Evolutionary conservation across 1,140 invertebrate genomes (phyloP), one percentile per base, ranked within the genome.

Genomic region (Pseudomyrmex pallidus): DNA sequence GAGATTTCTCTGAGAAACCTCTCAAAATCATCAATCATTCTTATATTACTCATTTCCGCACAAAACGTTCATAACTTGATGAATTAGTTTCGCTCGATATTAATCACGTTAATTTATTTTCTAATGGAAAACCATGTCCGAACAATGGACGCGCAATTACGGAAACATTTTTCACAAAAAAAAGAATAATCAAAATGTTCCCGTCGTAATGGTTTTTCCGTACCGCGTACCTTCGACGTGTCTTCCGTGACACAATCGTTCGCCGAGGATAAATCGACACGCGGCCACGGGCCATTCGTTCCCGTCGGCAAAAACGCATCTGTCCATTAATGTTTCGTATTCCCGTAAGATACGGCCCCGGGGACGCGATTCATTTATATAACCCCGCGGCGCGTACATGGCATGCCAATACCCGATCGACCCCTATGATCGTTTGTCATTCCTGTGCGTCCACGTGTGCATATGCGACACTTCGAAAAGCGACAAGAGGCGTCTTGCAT

Each of bases 361-460:
- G 92, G 90, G 92, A 92, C 90, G 74, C 90, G 90, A 92, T 94
- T 93, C 92, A 94, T 94, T 93, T 93, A 93, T 94, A 93, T 91
- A 84, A 89, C 82, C 83, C 89, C 66, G 61, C 84, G 86, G 61
- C 84, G 86, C 89, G 86, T 84, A 89, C 84, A 83, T 70, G 83
- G 86, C 90, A 91, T 93, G 90, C 92, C 93, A 92, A 94, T 93
- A 93, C 87, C 90, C 90, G 91, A 94, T 94, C 92, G 90, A 91
- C 86, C 85, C 90, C 83, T 67, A 73, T 63, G 91, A 90, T 94
- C 92, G 88, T 94, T 93, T 92, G 87, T 94, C 93, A 93, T 93
- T 86, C 84, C 74, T 83, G 35, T 84, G 59, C 22, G 61, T 46
- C 57, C 54, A 46, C 50, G 25, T 64, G 64, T 54, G 4, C 62